Base-by-base conservation (phyloP, 1,140 invertebrate genomes). In the Achatina immaculata region DNA sequence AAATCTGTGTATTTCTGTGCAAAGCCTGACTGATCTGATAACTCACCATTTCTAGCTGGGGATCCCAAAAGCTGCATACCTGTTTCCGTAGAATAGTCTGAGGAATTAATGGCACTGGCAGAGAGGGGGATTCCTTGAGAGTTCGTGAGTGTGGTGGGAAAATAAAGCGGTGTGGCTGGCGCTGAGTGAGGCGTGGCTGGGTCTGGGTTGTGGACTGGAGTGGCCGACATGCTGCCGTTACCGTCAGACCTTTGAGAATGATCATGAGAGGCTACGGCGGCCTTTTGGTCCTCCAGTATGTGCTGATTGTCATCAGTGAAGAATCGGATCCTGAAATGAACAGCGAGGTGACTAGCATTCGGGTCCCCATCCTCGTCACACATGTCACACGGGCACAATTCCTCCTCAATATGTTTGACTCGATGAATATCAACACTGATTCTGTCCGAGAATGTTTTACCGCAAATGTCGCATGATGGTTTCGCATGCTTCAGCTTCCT, bases 261-360 rank as follows among this genome's bases (percentile, higher is more conserved):
- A n/a, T 40, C 38, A 34, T 43, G 24, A 11, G 21, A 7, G 31
- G 1, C 75, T 1, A 43, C 55, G 0, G 75, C 75, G 19, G 55
- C 75, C 38, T 77, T 77, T 36, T 77, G 75, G 9, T 77, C 75
- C 42, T 77, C 75, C 6, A 77, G 55, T 21, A 77, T 77, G 42
- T 77, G 75, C 75, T 77, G 75, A 31, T 77, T 77, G 55, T 77
- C 75, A 34, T 77, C 75, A 1, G 75, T 77, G 75, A 77, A 77
- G 55, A 77, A 77, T 21, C 42, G 31, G 55, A 77, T 77, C 42
- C 75, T 21, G 43, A 77, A 77, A 77, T 77, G 55, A 48, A 77
- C 75, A 48, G 75, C 75, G 2, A 77, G 48, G 28, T 77, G 75
- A 48, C 16, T 40, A 16, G 28, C 24, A 36, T 62, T 31, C 1